phyloP scores from a whole-genome alignment of 2,797 vertebrate genomes.

The Smutsia temminckii region DNA sequence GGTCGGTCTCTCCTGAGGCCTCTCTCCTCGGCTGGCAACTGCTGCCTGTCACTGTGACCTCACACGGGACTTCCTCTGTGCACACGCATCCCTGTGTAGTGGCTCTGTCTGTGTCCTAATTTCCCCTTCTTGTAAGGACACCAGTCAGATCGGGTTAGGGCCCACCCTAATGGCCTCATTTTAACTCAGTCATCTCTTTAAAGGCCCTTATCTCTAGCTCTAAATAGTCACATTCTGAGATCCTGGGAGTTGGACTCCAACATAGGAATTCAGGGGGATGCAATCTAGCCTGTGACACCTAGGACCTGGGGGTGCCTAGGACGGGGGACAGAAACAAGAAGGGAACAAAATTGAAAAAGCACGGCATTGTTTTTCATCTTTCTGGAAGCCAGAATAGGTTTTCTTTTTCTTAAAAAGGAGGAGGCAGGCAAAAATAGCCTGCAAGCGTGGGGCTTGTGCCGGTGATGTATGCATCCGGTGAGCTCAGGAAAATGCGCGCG shows the following conservation, averaged over 20 bases:
- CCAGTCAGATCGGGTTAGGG: fast-evolving
- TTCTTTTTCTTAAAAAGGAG: background rate
- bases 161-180: background rate
- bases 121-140: background rate
- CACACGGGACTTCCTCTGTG: background rate
- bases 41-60: background rate
- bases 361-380: fast-evolving
- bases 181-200: background rate
- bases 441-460: background rate
- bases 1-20: no score
- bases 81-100: background rate
- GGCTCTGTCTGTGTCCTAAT: background rate
- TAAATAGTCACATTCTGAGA: background rate
- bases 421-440: background rate
- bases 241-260: background rate
- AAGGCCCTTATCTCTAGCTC: background rate
- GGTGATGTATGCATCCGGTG: background rate
- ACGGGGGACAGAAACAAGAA: background rate
- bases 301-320: background rate
- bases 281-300: background rate
- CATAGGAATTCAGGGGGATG: fast-evolving
- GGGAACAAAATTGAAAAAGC: background rate
- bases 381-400: background rate
- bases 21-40: background rate
- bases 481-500: background rate